Conservation (phyloP, 2,113 vertebrate species). For the Embiotoca jacksoni region DNA sequence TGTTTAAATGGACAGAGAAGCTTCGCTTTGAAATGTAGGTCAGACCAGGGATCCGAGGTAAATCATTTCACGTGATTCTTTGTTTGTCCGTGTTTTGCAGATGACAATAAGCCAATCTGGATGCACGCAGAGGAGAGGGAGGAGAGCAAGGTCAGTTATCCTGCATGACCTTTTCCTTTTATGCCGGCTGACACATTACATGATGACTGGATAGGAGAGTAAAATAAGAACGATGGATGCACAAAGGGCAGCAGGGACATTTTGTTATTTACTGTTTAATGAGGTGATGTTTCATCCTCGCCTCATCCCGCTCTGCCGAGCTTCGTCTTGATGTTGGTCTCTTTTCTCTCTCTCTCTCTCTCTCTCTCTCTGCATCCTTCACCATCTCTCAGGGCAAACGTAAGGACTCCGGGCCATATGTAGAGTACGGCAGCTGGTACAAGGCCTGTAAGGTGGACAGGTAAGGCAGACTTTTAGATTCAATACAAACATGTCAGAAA, state of each 20-base stretch:
- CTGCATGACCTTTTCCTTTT: not conserved
- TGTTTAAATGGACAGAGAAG: constrained; percentile 4
- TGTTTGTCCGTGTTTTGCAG: constrained; percentile 67
- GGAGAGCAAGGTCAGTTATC: constrained; percentile 87
- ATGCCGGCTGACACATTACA: not conserved
- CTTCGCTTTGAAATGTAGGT: not conserved
- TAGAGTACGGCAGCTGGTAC: constrained; percentile 92
- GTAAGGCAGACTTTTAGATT: constrained; percentile 67
- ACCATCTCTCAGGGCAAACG: constrained; percentile 83
- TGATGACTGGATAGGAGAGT: not conserved
- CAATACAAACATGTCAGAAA: no score
- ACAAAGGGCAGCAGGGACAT: constrained; percentile 1
- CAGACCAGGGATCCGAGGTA: not conserved
- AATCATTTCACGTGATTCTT: not conserved
- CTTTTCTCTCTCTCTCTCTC: not conserved
- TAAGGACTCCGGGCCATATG: constrained; percentile 84
- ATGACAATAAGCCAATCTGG: constrained; percentile 95
- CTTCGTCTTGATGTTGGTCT: not conserved
- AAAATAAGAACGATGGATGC: not conserved
- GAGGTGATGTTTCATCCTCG: not conserved
- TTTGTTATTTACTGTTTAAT: not conserved
- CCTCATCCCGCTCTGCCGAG: not conserved
- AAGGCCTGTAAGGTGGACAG: constrained; percentile 94
- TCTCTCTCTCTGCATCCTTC: not conserved
- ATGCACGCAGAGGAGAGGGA: constrained; percentile 94